These are phyloP conservation scores for Eupithecia inturbata DNA, from an alignment of 2,888 invertebrate species.

Conservation along the genomic window DNA sequence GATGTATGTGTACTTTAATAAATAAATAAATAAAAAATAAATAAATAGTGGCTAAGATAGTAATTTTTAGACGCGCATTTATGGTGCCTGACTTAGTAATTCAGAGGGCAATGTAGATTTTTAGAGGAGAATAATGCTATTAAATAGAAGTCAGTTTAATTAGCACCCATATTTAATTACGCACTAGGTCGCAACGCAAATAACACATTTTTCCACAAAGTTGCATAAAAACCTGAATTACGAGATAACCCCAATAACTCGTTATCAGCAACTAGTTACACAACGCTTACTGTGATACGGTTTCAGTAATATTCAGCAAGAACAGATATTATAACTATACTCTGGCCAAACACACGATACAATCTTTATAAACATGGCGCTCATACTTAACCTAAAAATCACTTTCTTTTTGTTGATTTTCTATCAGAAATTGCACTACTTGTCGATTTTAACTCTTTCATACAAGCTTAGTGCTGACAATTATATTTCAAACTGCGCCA, in stretches of 20 bases:
- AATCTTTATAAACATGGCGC: too few species aligned
- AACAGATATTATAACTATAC: not conserved
- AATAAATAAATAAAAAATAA: too few species aligned
- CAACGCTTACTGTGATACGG: not conserved
- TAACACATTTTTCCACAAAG: not conserved
- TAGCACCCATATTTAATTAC: not conserved
- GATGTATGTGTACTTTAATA: too few species aligned
- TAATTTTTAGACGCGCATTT: too few species aligned
- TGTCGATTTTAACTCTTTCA: not conserved
- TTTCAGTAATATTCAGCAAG: not conserved
- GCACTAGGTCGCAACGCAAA: not conserved
- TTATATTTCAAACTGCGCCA: too few species aligned
- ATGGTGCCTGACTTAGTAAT: too few species aligned
- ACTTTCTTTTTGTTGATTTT: not conserved
- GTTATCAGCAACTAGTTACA: constrained; percentile 11
- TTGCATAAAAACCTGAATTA: constrained; percentile 7
- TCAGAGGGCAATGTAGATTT: too few species aligned
- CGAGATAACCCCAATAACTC: constrained; percentile 21
- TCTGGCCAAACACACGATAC: not conserved
- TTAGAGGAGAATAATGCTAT: too few species aligned
- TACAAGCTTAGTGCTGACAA: too few species aligned
- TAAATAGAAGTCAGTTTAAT: too few species aligned
- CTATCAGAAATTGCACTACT: not conserved
- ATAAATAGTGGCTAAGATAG: too few species aligned
- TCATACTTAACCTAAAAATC: not conserved